Evolutionary conservation across 2,888 invertebrate species (phyloP), one percentile per base, ranked within the genome.

Genomic region (Diloba caeruleocephala): DNA sequence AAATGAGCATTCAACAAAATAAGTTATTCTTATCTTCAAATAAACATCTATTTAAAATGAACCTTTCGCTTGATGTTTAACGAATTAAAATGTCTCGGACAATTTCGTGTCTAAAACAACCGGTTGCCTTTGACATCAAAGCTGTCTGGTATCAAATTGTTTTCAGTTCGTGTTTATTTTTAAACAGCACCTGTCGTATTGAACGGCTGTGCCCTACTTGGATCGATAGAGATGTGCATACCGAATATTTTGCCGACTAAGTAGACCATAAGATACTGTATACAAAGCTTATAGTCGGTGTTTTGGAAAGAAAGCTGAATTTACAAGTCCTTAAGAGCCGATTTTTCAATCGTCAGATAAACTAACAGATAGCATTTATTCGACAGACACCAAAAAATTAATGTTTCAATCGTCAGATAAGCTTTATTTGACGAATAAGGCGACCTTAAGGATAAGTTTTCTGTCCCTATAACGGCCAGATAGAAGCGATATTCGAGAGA

Each of bases 121-220:
- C 49, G 53, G 50, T 65, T 64, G 49, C 33, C 41, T 34, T 29
- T 51, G 29, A 56, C 67, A 70, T 54, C 63, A 63, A 66, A 70
- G 58, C 29, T 33, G 63, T 50, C 55, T 65, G 52, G 56, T 74
- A 62, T 71, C 64, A 58, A 64, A 60, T 73, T 74, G 55, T 64
- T 43, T 49, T 45, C 74, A 72, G 67, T 64, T 74, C 55, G 46
- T 19, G 42, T 42, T 67, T 74, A 62, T 70, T 69, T 71, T 66
- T 66, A 59, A 59, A 54, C 58, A 51, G 37, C 74, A 72, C 65
- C 70, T 74, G 72, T 32, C 31, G 43, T 39, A 29, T 31, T 19
- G 14, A 15, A 33, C 21, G 32, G 10, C 42, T 6, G 34, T 33
- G 42, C 32, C 13, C 28, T 37, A 26, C 31, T 58, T 25, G 42